Evolutionary conservation across 1,140 invertebrate genomes (phyloP), one percentile per base, ranked within the genome.

Genomic region (Drosophila aff.): DNA sequence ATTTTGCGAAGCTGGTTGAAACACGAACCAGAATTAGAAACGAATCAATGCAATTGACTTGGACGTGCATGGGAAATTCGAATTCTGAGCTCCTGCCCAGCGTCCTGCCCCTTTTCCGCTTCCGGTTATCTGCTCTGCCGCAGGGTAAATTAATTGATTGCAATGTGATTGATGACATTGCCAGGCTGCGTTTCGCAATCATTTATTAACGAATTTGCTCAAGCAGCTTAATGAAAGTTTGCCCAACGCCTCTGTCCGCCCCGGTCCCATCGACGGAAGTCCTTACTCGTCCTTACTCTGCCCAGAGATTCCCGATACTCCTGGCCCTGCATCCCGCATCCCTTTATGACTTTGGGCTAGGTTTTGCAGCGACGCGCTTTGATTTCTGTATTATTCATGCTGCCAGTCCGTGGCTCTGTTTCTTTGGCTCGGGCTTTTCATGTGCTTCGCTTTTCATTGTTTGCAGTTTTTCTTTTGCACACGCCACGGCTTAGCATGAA

Each of bases 151-250:
- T 86, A 89, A 86, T 86, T 89, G 83, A 86, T 86, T 79, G 83
- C 82, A 82, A 82, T 86, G 86, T 86, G 82, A 86, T 86, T 89
- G 83, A 86, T 89, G 80, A 73, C 84, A 86, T 80, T 76, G 80
- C 43, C 80, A 52, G 84, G 65, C 80, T 83, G 76, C 76, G 79
- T 77, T 89, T 74, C 68, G 62, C 53, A 73, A 83, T 87, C 84
- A 86, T 80, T 86, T 80, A 87, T 86, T 87, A 87, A 87, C 64
- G 64, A 86, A 79, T 77, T 81, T 86, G 55, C 79, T 77, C 72
- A 78, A 85, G 77, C 63, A 52, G 79, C 83, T 79, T 86, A 86
- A 87, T 87, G 83, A 86, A 72, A 87, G 79, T 85, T 85, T 86
- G 69, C 49, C 58, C 65, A 79, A 68, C 53, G 60, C 44, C 55